phyloP scores from a whole-genome alignment of 2,797 vertebrate species.

The Characodon lateralis region DNA sequence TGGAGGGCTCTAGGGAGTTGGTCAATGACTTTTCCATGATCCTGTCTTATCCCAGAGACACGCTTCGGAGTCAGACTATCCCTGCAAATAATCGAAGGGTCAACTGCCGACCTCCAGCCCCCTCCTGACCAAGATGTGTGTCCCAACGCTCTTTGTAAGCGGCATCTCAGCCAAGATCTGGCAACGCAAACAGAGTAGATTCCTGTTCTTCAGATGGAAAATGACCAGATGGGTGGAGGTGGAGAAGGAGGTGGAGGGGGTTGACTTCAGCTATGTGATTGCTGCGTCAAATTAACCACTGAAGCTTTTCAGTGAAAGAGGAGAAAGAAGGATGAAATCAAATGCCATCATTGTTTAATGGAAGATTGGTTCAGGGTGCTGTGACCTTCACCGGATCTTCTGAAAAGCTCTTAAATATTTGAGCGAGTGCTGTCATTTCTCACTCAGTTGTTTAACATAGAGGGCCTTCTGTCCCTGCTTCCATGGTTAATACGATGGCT shows the following conservation, averaged over 20 bases:
- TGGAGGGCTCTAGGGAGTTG: constrained; percentile 10
- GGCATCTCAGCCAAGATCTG: background rate
- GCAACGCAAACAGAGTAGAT: constrained; percentile 49
- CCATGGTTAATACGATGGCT: constrained; percentile 30
- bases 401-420: constrained; percentile 78
- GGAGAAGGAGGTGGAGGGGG: constrained; percentile 7
- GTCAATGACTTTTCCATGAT: constrained; percentile 57
- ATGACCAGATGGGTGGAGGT: constrained; percentile 12
- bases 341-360: constrained; percentile 69
- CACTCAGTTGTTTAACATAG: constrained; percentile 67
- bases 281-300: constrained; percentile 67
- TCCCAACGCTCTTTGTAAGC: constrained; percentile 1
- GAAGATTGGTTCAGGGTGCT: constrained; percentile 69
- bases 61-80: constrained; percentile 62
- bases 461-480: constrained; percentile 62
- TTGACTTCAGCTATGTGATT: constrained; percentile 35
- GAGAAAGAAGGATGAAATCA: constrained; percentile 56
- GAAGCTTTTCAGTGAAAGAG: constrained; percentile 58
- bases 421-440: constrained; percentile 75
- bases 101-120: constrained; percentile 22
- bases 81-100: constrained; percentile 62
- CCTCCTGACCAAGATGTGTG: constrained; percentile 33
- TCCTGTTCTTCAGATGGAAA: constrained; percentile 49
- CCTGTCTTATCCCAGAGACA: constrained; percentile 64
- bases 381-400: constrained; percentile 75